Percentiles rank a stretch among this genome's conserved stretches.
These are phyloP conservation scores for Anguilla marmorata DNA, from an alignment of 2,797 vertebrate species.

Conservation along the genomic window DNA sequence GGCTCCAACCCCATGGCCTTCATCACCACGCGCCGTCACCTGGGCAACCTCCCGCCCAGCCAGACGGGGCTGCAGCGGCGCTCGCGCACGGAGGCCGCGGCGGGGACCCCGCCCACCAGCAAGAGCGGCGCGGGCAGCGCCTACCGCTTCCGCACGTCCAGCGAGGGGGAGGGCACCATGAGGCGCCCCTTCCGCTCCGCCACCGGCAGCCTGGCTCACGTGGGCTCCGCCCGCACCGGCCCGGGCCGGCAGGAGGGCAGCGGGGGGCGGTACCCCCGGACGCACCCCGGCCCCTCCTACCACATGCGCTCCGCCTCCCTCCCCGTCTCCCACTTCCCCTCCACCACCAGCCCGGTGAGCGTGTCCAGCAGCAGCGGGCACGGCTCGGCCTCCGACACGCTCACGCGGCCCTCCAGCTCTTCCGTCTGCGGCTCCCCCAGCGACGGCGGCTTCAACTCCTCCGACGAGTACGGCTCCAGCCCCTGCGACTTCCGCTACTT, in stretches of 20 bases:
- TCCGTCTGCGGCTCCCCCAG: constrained; percentile 75
- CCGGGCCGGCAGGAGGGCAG: constrained; percentile 71
- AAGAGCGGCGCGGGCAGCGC: constrained; percentile 56
- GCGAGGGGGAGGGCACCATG: constrained; percentile 77
- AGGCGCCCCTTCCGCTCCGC: constrained; percentile 75
- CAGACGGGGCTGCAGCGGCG: constrained; percentile 76
- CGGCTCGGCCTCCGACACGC: constrained; percentile 72
- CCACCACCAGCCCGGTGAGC: constrained; percentile 76
- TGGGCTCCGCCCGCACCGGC: constrained; percentile 73
- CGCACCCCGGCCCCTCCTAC: constrained; percentile 65
- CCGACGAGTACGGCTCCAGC: constrained; percentile 75
- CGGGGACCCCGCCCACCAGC: constrained; percentile 63
- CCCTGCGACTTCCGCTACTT: constrained; percentile 78
- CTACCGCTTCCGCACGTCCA: constrained; percentile 77
- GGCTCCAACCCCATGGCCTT: constrained; percentile 78
- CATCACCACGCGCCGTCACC: constrained; percentile 79
- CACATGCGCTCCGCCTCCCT: constrained; percentile 75
- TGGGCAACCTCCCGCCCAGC: constrained; percentile 75
- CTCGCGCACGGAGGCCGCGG: constrained; percentile 73
- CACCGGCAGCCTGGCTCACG: constrained; percentile 74
- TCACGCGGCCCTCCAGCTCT: constrained; percentile 76
- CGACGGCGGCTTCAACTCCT: constrained; percentile 72
- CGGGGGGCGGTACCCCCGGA: constrained; percentile 59
- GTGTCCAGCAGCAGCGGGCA: constrained; percentile 78
- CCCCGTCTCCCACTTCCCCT: constrained; percentile 74